Conservation (phyloP, 2,888 invertebrate genomes). For the Schizotus pectinicornis region DNA sequence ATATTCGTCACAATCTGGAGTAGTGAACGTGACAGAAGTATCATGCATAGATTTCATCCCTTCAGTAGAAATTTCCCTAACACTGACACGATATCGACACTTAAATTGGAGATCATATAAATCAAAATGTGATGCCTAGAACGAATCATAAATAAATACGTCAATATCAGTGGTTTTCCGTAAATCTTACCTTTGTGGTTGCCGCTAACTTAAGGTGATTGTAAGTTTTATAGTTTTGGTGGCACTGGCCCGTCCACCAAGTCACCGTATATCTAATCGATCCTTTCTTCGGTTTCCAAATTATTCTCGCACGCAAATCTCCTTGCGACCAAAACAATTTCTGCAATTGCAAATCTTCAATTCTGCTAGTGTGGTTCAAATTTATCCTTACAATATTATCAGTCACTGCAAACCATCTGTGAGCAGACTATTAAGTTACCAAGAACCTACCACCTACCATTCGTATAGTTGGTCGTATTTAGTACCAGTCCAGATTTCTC, state of each 20-base stretch:
- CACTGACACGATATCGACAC: constrained; percentile 64
- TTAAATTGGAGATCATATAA: constrained; percentile 65
- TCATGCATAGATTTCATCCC: constrained; percentile 52
- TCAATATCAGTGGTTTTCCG: constrained; percentile 1
- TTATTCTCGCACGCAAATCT: constrained; percentile 50
- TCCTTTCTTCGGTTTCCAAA: constrained; percentile 48
- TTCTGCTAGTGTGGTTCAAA: constrained; percentile 27
- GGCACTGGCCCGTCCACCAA: constrained; percentile 54
- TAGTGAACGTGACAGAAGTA: constrained; percentile 61
- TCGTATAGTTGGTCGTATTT: constrained; percentile 68
- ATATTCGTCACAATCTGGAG: constrained; percentile 60
- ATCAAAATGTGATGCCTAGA: constrained; percentile 64
- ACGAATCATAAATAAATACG: constrained; percentile 34
- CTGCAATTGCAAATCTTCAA: constrained; percentile 51
- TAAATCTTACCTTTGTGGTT: constrained; percentile 61
- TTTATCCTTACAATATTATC: constrained; percentile 27
- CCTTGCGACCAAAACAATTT: constrained; percentile 52
- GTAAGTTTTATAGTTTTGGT: constrained; percentile 55
- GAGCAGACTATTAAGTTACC: not conserved
- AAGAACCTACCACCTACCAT: constrained; percentile 44
- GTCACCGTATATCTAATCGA: constrained; percentile 49
- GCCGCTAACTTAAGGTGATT: constrained; percentile 60
- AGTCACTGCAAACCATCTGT: constrained; percentile 19
- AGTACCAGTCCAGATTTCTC: constrained; percentile 73
- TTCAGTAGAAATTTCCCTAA: constrained; percentile 55